Evolutionary conservation across 2,797 vertebrate species (phyloP).

Genomic region (Mallotus villosus): DNA sequence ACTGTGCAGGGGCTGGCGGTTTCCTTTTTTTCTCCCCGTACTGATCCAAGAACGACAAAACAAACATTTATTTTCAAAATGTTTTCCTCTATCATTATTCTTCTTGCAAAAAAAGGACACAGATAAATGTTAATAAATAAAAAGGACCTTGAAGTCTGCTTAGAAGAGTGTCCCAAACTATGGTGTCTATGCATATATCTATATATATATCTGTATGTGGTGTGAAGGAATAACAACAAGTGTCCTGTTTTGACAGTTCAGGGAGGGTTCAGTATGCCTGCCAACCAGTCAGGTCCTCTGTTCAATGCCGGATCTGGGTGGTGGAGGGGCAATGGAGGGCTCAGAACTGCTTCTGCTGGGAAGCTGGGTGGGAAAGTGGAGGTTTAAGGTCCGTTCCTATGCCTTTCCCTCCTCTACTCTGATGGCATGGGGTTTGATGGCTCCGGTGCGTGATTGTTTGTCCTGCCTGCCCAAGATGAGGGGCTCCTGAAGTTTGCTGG

Average conservation of each 20-base stretch:
- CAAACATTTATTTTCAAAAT: slow-evolving; percentile 38
- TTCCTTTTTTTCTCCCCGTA: slow-evolving; percentile 39
- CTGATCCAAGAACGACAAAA: slow-evolving; percentile 37
- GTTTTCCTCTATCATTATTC: slow-evolving; percentile 51
- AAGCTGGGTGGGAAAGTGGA: slow-evolving; percentile 36
- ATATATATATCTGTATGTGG: slow-evolving; percentile 74
- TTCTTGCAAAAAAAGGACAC: slow-evolving; percentile 71
- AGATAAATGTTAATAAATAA: slow-evolving; percentile 77
- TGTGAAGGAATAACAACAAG: slow-evolving; percentile 64
- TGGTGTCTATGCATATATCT: slow-evolving; percentile 72
- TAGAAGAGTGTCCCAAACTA: slow-evolving; percentile 72
- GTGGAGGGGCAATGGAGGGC: slow-evolving; percentile 32
- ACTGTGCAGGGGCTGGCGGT: slow-evolving; percentile 47
- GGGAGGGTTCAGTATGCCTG: slow-evolving; percentile 49
- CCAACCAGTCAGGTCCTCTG: slow-evolving; percentile 49
- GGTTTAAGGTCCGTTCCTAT: slow-evolving; percentile 72
- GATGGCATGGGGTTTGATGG: slow-evolving; percentile 90
- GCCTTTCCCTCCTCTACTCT: slow-evolving; percentile 93
- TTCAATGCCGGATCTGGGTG: slow-evolving; percentile 42
- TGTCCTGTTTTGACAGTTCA: slow-evolving; percentile 67
- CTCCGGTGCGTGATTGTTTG: slow-evolving; percentile 88
- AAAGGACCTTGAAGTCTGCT: slow-evolving; percentile 72
- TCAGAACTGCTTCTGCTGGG: slow-evolving; percentile 22
- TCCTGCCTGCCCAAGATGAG: slow-evolving; percentile 72
- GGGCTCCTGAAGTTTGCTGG: slow-evolving; percentile 85